phyloP scores from a whole-genome alignment of 2,113 vertebrate genomes.

The Gnathonemus longibarbis region DNA sequence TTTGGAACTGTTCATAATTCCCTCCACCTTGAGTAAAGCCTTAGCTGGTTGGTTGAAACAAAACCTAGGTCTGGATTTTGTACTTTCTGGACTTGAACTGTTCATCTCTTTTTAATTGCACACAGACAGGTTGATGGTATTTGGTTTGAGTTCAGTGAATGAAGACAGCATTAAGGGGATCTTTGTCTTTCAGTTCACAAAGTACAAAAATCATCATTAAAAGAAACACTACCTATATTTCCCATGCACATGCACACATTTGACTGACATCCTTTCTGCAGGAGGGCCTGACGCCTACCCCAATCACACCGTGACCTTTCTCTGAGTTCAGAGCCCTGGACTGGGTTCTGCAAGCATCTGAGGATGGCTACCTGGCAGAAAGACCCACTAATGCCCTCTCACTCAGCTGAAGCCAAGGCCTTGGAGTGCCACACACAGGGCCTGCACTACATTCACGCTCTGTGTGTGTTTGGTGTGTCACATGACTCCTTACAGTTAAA shows the following conservation, averaged over 20 bases:
- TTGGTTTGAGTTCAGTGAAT: not conserved
- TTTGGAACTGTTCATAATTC: too few species aligned
- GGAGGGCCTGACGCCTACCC: not conserved
- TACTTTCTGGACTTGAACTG: too few species aligned
- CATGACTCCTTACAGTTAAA: not conserved
- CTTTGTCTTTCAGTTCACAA: not conserved
- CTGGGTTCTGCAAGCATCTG: not conserved
- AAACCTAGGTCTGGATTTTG: too few species aligned
- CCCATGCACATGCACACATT: not conserved
- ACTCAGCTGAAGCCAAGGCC: not conserved
- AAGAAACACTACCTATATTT: not conserved
- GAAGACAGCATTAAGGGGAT: not conserved
- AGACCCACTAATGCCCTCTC: not conserved
- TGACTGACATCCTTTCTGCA: not conserved
- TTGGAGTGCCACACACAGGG: not conserved
- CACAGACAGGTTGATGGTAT: not conserved
- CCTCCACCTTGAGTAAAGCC: too few species aligned
- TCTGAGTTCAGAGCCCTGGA: not conserved
- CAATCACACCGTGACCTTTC: not conserved
- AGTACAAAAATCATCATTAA: not conserved
- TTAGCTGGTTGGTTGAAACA: too few species aligned
- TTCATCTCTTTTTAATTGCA: too few species aligned
- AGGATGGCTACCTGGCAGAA: not conserved
- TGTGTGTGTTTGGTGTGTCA: not conserved
- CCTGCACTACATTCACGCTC: not conserved